Evolutionary conservation across 35 echinoderm and acorn worm species (phyloP).

Genomic region (Chiridota heheva): DNA sequence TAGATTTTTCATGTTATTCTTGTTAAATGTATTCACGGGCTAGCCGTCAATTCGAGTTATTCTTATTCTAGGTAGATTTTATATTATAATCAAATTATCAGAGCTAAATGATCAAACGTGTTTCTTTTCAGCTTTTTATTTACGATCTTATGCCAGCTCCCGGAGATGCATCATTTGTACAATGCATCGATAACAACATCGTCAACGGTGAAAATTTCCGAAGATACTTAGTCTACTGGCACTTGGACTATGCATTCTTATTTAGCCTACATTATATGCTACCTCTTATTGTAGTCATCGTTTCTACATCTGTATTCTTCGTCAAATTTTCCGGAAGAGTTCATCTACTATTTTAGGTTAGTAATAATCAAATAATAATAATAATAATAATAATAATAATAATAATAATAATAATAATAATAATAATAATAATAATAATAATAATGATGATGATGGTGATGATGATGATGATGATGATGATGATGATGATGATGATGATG

Average conservation of each 20-base stretch:
- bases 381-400: background rate
- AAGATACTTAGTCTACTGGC: conserved; percentile 24
- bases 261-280: conserved; percentile 19
- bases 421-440: background rate
- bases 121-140: conserved; percentile 4
- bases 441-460: no score
- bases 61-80: no score
- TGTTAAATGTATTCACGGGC: no score
- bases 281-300: conserved; percentile 2
- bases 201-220: background rate
- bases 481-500: no score
- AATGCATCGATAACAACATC: conserved; percentile 14
- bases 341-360: conserved; percentile 11
- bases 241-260: conserved; percentile 17
- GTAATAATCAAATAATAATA: conserved; percentile 11
- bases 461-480: no score
- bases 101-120: no score
- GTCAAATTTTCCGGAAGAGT: no score
- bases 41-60: no score
- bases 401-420: background rate
- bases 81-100: no score
- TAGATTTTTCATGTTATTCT: no score
- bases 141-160: background rate
- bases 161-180: background rate
- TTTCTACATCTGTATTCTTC: no score